These are phyloP conservation scores for Scleropages formosus DNA, from an alignment of 2,797 vertebrate genomes.

Conservation along the genomic window DNA sequence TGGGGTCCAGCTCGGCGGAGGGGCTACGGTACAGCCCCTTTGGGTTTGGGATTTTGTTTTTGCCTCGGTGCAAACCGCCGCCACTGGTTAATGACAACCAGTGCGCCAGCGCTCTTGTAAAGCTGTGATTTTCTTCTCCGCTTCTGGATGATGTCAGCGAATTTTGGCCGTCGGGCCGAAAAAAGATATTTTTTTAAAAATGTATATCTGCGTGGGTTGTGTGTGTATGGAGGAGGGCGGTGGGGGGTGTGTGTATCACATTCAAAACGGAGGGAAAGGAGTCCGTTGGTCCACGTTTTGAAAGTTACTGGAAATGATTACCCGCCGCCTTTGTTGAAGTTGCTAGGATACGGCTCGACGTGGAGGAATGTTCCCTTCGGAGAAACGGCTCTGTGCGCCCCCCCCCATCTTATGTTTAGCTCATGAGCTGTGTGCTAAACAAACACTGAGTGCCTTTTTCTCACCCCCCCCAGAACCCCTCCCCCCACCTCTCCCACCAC, in stretches of 20 bases:
- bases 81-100: conserved; percentile 29
- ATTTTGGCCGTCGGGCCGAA: conserved; percentile 2
- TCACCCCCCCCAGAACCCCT: conserved; percentile 12
- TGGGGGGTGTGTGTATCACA: neutral
- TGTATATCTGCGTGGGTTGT: neutral
- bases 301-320: conserved; percentile 39
- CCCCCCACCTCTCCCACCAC: conserved; percentile 17
- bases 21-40: neutral
- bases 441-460: conserved; percentile 26
- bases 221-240: conserved; percentile 9
- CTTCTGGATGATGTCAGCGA: conserved; percentile 31
- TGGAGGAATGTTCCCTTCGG: conserved; percentile 36
- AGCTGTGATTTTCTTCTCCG: conserved; percentile 25
- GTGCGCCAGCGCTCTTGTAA: conserved; percentile 18
- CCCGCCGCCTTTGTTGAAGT: conserved; percentile 45
- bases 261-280: conserved; percentile 25
- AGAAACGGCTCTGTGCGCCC: conserved; percentile 3
- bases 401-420: neutral
- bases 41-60: conserved; percentile 20
- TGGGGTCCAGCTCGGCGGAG: neutral
- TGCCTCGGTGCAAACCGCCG: conserved; percentile 22
- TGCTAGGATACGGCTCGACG: conserved; percentile 47
- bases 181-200: conserved; percentile 4
- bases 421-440: conserved; percentile 24
- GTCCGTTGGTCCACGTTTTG: conserved; percentile 37